These are phyloP conservation scores for Mylabris sibirica DNA, from an alignment of 2,888 invertebrate genomes.

Conservation along the genomic window DNA sequence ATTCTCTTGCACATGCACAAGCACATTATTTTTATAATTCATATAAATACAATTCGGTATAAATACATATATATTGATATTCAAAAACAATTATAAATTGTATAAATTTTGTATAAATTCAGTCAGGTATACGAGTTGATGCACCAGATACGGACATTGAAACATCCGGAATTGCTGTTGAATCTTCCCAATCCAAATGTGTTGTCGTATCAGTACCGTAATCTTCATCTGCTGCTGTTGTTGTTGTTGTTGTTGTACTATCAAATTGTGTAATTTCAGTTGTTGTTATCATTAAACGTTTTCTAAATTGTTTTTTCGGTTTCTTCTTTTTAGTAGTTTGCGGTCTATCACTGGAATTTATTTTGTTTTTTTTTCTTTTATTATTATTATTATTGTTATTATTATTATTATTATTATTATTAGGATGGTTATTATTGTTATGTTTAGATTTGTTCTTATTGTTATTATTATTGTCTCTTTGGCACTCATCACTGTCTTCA, in stretches of 20 bases:
- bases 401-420: conserved; percentile 48
- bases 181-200: conserved; percentile 59
- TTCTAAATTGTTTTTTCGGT: conserved; percentile 60
- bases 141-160: conserved; percentile 39
- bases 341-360: conserved; percentile 54
- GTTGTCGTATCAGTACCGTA: conserved; percentile 59
- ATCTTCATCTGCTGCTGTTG: conserved; percentile 57
- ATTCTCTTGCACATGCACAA: background rate
- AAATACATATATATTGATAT: too few relatives aligned
- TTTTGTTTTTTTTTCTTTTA: conserved; percentile 66
- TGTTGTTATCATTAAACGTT: conserved; percentile 60
- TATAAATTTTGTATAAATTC: conserved; percentile 46
- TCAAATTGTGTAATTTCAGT: conserved; percentile 64
- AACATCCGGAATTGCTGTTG: conserved; percentile 53
- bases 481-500: conserved; percentile 58
- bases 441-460: conserved; percentile 39
- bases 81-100: background rate
- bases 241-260: conserved; percentile 61
- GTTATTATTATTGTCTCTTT: conserved; percentile 55
- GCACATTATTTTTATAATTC: too few relatives aligned
- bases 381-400: conserved; percentile 50
- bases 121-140: conserved; percentile 52
- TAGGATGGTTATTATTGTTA: conserved; percentile 41
- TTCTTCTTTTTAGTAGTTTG: conserved; percentile 63
- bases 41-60: too few relatives aligned